A percentile compares a stretch with the other conserved stretches of the same genome.
Evolutionary conservation across 1,140 invertebrate species (phyloP).

Genomic region (Brachionus plicatilis): DNA sequence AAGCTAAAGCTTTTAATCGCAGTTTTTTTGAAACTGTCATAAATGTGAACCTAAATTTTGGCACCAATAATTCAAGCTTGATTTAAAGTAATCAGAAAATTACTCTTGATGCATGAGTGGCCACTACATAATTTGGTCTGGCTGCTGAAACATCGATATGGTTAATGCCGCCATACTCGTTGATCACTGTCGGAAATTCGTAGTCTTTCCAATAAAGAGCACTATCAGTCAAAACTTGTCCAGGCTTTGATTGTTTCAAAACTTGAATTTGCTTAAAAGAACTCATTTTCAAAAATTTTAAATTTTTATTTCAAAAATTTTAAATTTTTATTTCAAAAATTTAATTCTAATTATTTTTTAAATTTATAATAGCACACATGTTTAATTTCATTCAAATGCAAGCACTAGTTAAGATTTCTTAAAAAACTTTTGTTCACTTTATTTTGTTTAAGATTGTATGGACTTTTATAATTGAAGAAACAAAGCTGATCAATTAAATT

Average conservation of each 20-base stretch:
- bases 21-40: slow-evolving; percentile 77
- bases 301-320: neutral
- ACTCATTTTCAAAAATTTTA: neutral
- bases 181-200: slow-evolving; percentile 72
- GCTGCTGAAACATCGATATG: slow-evolving; percentile 80
- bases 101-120: slow-evolving; percentile 80
- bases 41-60: slow-evolving; percentile 67
- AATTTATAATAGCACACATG: neutral
- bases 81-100: slow-evolving; percentile 42
- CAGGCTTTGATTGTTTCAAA: slow-evolving; percentile 43
- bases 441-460: neutral
- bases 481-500: too few species aligned
- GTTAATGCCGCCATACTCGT: slow-evolving; percentile 84
- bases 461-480: neutral
- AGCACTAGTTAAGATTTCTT: neutral
- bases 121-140: slow-evolving; percentile 78
- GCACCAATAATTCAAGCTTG: neutral
- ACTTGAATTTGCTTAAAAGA: slow-evolving; percentile 40
- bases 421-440: slow-evolving; percentile 3
- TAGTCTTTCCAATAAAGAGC: slow-evolving; percentile 77
- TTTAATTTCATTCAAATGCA: neutral
- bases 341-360: neutral
- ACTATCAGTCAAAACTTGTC: slow-evolving; percentile 64
- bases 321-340: neutral
- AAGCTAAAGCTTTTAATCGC: slow-evolving; percentile 79